Evolutionary conservation across 2,113 vertebrate species (phyloP).

Genomic region (Lampris incognitus): DNA sequence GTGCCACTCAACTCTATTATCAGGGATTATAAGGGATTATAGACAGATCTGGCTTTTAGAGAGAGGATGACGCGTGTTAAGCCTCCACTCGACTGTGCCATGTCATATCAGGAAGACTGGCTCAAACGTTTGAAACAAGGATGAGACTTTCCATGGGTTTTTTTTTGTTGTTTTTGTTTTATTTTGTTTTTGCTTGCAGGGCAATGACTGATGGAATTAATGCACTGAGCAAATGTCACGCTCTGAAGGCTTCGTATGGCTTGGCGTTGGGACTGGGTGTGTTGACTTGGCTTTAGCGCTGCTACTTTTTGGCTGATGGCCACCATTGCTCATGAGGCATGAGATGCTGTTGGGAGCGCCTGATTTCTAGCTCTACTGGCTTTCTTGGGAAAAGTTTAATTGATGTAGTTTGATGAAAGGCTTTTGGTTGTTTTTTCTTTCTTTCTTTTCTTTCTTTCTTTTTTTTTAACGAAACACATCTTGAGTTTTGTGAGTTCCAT

Average conservation of each 20-base stretch:
- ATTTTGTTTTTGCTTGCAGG: neutral
- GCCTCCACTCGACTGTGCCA: too few species aligned
- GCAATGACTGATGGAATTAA: conserved; percentile 10
- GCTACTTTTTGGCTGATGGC: neutral
- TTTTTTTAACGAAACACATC: too few species aligned
- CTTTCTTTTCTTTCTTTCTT: too few species aligned
- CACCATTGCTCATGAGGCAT: neutral
- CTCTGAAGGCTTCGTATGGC: conserved; percentile 10
- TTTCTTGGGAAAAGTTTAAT: conserved; percentile 2
- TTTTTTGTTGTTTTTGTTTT: too few species aligned
- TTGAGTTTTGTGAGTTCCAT: too few species aligned
- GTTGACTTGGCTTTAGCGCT: neutral
- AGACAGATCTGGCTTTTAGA: neutral
- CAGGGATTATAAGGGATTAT: neutral
- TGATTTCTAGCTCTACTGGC: neutral
- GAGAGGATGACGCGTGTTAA: neutral
- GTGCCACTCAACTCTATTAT: too few species aligned
- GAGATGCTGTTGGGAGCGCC: neutral
- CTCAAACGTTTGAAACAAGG: neutral
- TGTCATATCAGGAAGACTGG: too few species aligned
- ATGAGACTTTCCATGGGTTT: neutral
- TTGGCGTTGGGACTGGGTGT: conserved; percentile 1
- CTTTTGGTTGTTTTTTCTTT: too few species aligned
- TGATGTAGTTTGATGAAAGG: too few species aligned
- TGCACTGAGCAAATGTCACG: conserved; percentile 12